A percentile compares a stretch with the other conserved stretches of the same genome.
Conservation (phyloP, 2,888 invertebrate genomes). For the Leptinotarsa haldemani region DNA sequence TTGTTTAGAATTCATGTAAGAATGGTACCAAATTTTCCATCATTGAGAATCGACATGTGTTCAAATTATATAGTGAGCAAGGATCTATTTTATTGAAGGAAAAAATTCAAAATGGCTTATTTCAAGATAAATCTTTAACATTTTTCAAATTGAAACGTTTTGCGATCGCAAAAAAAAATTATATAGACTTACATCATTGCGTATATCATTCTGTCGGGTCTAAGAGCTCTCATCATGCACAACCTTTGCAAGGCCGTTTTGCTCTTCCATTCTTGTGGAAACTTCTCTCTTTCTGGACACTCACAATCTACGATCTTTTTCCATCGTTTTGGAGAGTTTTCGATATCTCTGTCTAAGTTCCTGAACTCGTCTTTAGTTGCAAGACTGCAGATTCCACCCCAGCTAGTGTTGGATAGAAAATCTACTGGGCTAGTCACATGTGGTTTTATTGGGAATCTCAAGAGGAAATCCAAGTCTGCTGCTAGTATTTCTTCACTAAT, state of each 20-base stretch:
- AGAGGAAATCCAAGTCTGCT: slow-evolving; percentile 89
- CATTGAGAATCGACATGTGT: too few relatives aligned
- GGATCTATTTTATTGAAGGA: too few relatives aligned
- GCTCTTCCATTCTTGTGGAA: slow-evolving; percentile 98
- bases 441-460: slow-evolving; percentile 91
- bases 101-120: too few relatives aligned
- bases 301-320: slow-evolving; percentile 96
- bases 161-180: too few relatives aligned
- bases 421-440: slow-evolving; percentile 95
- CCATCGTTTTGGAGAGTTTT: slow-evolving; percentile 96
- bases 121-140: too few relatives aligned
- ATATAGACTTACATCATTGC: slow-evolving; percentile 84
- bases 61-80: too few relatives aligned
- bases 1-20: too few relatives aligned
- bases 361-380: slow-evolving; percentile 91
- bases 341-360: slow-evolving; percentile 94
- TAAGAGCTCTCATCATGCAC: slow-evolving; percentile 94
- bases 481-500: slow-evolving; percentile 88
- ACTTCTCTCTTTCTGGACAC: slow-evolving; percentile 94
- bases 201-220: slow-evolving; percentile 97
- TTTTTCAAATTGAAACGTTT: too few relatives aligned
- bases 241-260: slow-evolving; percentile 91
- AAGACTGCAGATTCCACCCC: slow-evolving; percentile 95
- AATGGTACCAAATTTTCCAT: too few relatives aligned
- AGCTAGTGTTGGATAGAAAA: slow-evolving; percentile 90